phyloP scores from a whole-genome alignment of 1,140 invertebrate species.

The Heliconius nattereri region DNA sequence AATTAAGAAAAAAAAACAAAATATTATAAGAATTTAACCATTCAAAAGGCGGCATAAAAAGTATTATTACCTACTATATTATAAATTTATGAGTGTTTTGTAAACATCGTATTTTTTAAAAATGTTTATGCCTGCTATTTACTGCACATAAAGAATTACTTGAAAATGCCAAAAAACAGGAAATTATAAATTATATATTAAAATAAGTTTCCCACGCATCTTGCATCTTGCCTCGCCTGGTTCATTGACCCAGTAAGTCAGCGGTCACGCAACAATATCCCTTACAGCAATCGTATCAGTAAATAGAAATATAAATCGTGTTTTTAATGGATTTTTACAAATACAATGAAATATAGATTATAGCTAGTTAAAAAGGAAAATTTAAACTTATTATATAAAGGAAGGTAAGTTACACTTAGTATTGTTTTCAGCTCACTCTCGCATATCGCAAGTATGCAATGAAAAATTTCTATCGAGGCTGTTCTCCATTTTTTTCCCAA shows the following conservation, averaged over 20 bases:
- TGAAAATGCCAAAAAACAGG: background rate
- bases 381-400: too few species aligned
- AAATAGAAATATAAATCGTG: background rate
- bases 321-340: background rate
- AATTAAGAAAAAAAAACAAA: too few species aligned
- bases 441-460: background rate
- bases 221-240: slow-evolving; percentile 5
- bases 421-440: background rate
- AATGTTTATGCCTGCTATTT: background rate
- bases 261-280: slow-evolving; percentile 14
- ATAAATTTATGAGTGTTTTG: background rate
- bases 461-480: too few species aligned
- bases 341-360: background rate
- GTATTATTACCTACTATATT: background rate
- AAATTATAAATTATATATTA: slow-evolving; percentile 18
- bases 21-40: background rate
- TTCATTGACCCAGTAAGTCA: slow-evolving; percentile 26
- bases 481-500: background rate
- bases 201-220: slow-evolving; percentile 29
- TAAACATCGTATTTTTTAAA: background rate
- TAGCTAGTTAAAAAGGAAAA: too few species aligned
- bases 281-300: background rate
- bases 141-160: background rate
- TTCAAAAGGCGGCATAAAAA: background rate
- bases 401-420: too few species aligned